phyloP scores from a whole-genome alignment of 2,113 vertebrate genomes.

The Rhinopomastus cyanomelas region DNA sequence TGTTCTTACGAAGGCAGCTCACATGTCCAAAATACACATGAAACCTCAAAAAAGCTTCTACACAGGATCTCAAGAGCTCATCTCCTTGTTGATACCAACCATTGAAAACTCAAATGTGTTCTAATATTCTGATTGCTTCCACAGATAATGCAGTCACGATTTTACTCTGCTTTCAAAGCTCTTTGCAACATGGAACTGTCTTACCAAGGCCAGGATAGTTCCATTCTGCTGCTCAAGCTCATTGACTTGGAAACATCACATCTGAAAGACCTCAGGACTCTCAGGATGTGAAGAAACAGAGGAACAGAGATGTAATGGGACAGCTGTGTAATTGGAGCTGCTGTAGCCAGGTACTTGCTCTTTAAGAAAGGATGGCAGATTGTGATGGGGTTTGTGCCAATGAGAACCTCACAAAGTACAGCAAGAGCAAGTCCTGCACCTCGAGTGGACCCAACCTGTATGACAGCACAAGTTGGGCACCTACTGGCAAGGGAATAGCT shows the following conservation, averaged over 20 bases:
- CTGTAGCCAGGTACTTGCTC: not conserved
- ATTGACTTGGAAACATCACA: not conserved
- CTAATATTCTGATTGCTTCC: not conserved
- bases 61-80: not conserved
- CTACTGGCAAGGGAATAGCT: not conserved
- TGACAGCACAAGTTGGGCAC: not conserved
- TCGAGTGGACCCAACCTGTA: not conserved
- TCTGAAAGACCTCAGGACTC: not conserved
- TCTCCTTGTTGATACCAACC: not conserved
- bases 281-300: not conserved
- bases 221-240: not conserved
- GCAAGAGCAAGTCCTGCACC: not conserved
- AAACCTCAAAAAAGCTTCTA: not conserved
- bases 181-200: not conserved
- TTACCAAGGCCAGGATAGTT: not conserved
- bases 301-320: not conserved
- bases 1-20: not conserved
- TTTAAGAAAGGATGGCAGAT: not conserved
- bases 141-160: not conserved
- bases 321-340: not conserved
- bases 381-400: not conserved
- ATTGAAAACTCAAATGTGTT: not conserved
- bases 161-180: not conserved
- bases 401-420: not conserved
- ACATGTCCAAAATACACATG: not conserved